Percentiles rank a stretch among this genome's conserved stretches.
Conservation (phyloP, 2,797 vertebrate genomes). For the Steatocranus sp. region DNA sequence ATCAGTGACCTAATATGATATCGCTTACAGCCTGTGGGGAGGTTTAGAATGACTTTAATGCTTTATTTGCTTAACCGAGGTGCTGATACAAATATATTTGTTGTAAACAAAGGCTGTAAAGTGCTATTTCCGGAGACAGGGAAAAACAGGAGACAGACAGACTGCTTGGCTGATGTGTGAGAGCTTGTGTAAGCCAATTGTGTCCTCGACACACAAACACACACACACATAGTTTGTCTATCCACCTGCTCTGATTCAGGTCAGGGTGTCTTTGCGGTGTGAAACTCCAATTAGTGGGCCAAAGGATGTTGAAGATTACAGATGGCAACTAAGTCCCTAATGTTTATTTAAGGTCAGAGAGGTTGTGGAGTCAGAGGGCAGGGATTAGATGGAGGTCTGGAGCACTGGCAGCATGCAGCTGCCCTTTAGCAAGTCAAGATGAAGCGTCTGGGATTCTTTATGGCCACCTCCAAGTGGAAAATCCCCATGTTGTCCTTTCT, state of each 20-base stretch:
- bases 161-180: background rate
- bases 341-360: conserved; percentile 69
- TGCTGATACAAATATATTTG: background rate
- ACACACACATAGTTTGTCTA: conserved; percentile 35
- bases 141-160: background rate
- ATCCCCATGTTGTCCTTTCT: background rate
- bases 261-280: conserved; percentile 52
- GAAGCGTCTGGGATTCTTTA: background rate
- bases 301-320: conserved; percentile 63
- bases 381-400: conserved; percentile 34
- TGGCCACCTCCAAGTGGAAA: background rate
- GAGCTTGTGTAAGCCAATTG: conserved; percentile 52
- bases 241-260: conserved; percentile 59
- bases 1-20: background rate
- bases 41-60: background rate
- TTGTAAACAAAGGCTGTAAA: background rate
- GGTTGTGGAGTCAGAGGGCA: conserved; percentile 35
- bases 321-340: conserved; percentile 57
- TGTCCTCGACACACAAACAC: background rate
- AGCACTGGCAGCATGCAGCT: background rate
- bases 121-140: background rate
- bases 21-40: background rate
- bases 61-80: background rate
- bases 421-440: background rate
- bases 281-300: conserved; percentile 62